Base-by-base conservation (phyloP, 1,140 invertebrate genomes). In the Nilaparvata lugens region DNA sequence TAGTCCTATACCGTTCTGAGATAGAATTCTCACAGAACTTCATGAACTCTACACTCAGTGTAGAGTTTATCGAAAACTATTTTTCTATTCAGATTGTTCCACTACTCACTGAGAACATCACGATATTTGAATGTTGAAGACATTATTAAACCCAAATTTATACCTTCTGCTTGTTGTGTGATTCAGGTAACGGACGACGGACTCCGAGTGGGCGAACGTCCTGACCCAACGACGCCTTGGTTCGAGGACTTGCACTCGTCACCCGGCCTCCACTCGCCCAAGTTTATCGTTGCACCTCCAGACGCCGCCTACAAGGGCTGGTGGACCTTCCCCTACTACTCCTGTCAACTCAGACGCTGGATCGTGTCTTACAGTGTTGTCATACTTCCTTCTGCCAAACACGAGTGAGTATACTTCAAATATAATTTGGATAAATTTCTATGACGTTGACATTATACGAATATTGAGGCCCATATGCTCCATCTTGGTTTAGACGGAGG, bases 291-390 rank as follows among this genome's bases (percentile, higher is more conserved):
- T 42, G 84, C 82, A 57, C 79, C 82, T 28, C 76, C 62, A 19
- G 25, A 56, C 0, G 21, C 45, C 52, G 43, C 38, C n/a, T 60
- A 57, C 74, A 81, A 80, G 64, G 86, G 86, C 23, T 86, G 85
- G 81, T 91, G 88, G 88, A 90, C 86, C 9, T 83, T 80, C 64
- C 87, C 88, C 4, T 91, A 90, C 69, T 89, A 84, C 67, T 87
- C 85, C 40, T 91, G 88, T 72, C 76, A 80, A 43, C 76, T 77
- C 7, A 78, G 79, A 54, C 77, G 81, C 45, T 91, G 88, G 88
- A 73, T 89, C 35, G 77, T 90, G 40, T 89, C 88, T 4, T 91
- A 91, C 68, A 88, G 84, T 61, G 83, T 88, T 7, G 80, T 85
- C 16, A 81, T 89, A 58, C 78, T 84, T 42, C 80, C 83, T 19